Base-by-base conservation (phyloP, 2,888 invertebrate genomes). In the Cryptosula pallasiana region DNA sequence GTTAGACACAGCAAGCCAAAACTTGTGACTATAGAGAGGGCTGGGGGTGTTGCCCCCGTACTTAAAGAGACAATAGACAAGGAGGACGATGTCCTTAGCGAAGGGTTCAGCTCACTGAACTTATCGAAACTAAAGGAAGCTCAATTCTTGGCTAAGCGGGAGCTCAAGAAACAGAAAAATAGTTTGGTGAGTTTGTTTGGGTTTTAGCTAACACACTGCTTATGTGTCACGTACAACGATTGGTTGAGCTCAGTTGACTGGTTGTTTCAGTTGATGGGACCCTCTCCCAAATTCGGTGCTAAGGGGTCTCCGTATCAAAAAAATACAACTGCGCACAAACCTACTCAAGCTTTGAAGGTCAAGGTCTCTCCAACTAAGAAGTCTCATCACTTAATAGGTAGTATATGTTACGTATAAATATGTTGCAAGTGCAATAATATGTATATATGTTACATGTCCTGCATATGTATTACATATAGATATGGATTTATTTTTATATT, bases 351-450 rank as follows among this genome's bases (percentile, higher is more conserved):
- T n/a, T 5, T 45, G 5, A 45, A 45, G 20, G 45, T 63, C 2
- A 63, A 63, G 32, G 32, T 63, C 34, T 25, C 63, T 13, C 63
- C 63, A 25, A 29, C 63, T 16, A 63, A 63, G 32, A 63, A n/a
- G 32, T 27, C 32, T 27, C 27, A 32, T 27, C 63, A 63, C 27
- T 63, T 63, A 34, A 27, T 32, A 63, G 32, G 63, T 63, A 63
- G 5, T 45, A 45, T 45, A 5, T 45, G 45, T 45, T 45, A 13
- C 45, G 5, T 45, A 45, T 5, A 45, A 45, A 45, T 45, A 45
- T 45, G 20, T 45, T 45, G 45, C 45, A 45, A 45, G 20, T n/a
- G n/a, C n/a, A n/a, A n/a, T n/a, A n/a, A n/a, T n/a, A n/a, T n/a
- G n/a, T n/a, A n/a, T n/a, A n/a, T n/a, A n/a, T n/a, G n/a, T n/a